Percentiles rank a stretch among this genome's conserved stretches.
Conservation (phyloP, 2,888 invertebrate species). For the Parochlus steinenii region DNA sequence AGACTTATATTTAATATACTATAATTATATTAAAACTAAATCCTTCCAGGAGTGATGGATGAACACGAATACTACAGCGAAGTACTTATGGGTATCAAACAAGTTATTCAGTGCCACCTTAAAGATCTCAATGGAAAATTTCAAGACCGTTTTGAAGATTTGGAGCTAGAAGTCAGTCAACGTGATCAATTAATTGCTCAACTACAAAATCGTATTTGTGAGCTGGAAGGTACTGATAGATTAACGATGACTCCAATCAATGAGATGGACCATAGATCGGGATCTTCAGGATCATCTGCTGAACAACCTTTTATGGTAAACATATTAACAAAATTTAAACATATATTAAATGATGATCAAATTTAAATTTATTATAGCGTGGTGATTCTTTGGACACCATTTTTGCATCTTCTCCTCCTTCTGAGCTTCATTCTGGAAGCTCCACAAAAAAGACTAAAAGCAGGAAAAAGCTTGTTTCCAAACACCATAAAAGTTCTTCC, state of each 20-base stretch:
- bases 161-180: constrained; percentile 65
- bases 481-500: constrained; percentile 21
- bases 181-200: constrained; percentile 67
- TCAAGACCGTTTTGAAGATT: constrained; percentile 51
- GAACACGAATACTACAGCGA: constrained; percentile 72
- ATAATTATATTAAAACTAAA: constrained; percentile 7
- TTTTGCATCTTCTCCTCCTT: constrained; percentile 41
- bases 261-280: constrained; percentile 13
- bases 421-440: constrained; percentile 10
- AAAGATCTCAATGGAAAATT: constrained; percentile 54
- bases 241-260: constrained; percentile 13
- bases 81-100: constrained; percentile 60
- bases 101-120: constrained; percentile 60
- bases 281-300: constrained; percentile 20
- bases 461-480: constrained; percentile 21
- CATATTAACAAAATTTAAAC: neutral
- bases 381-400: constrained; percentile 52
- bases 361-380: constrained; percentile 31
- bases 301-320: constrained; percentile 31
- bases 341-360: neutral
- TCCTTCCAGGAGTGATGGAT: constrained; percentile 40
- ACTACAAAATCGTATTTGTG: constrained; percentile 53
- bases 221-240: constrained; percentile 35
- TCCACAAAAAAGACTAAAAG: constrained; percentile 30
- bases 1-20: too few species aligned